Percentiles rank a stretch among this genome's conserved stretches.
phyloP scores from a whole-genome alignment of 2,797 vertebrate species.

The Aeoliscus strigatus region DNA sequence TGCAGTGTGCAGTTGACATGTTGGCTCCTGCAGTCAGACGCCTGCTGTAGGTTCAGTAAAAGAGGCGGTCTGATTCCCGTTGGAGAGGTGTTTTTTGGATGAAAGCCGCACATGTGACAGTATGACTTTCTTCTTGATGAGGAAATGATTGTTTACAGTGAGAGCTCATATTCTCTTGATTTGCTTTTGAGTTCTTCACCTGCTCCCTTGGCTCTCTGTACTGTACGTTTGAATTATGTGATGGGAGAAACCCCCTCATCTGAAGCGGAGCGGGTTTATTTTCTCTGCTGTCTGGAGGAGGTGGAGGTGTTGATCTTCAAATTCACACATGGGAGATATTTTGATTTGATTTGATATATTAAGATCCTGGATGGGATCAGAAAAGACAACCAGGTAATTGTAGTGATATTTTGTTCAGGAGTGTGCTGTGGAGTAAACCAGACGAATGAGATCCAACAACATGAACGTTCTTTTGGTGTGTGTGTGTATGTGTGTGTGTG shows the following conservation, averaged over 20 bases:
- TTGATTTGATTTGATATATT: slow-evolving; percentile 47
- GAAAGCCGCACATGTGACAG: slow-evolving; percentile 46
- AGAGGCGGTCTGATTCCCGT: slow-evolving; percentile 60
- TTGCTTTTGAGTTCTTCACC: slow-evolving; percentile 61
- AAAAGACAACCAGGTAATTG: slow-evolving; percentile 27
- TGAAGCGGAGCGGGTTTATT: slow-evolving; percentile 45
- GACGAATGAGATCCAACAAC: slow-evolving; percentile 39
- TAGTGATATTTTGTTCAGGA: slow-evolving; percentile 12
- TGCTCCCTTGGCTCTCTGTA: slow-evolving; percentile 31
- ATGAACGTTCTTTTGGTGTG: slow-evolving; percentile 10
- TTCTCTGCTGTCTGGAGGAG: slow-evolving; percentile 45
- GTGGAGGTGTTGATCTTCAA: slow-evolving; percentile 29
- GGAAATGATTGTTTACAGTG: slow-evolving; percentile 58
- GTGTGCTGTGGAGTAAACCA: slow-evolving; percentile 30
- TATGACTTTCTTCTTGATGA: slow-evolving; percentile 53
- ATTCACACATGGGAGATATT: slow-evolving; percentile 42
- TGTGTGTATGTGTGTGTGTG: slow-evolving; percentile 1
- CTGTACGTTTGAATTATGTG: slow-evolving; percentile 37
- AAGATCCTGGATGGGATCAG: slow-evolving; percentile 28
- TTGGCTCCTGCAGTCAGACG: slow-evolving; percentile 45
- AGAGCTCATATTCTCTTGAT: slow-evolving; percentile 48
- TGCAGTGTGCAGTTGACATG: slow-evolving; percentile 38
- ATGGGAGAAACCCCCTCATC: slow-evolving; percentile 43
- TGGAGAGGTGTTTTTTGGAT: slow-evolving; percentile 67
- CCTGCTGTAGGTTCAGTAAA: slow-evolving; percentile 34